Percentiles rank a stretch among this genome's conserved stretches.
These are phyloP conservation scores for Eristalis arbustorum DNA, from an alignment of 2,888 invertebrate species.

Conservation along the genomic window DNA sequence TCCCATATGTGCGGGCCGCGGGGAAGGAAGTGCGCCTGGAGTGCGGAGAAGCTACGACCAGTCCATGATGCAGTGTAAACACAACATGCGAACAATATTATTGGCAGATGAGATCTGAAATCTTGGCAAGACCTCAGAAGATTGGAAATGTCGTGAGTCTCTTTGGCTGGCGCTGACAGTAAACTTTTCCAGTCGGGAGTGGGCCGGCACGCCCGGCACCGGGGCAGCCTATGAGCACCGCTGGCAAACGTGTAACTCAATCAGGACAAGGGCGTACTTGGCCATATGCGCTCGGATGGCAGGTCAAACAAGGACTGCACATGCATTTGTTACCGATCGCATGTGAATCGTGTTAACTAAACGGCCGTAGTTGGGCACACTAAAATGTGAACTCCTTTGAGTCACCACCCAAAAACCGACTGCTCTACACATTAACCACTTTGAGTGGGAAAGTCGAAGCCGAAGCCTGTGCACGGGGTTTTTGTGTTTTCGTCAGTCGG, in stretches of 20 bases:
- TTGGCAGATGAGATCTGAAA: constrained; percentile 67
- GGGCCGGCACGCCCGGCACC: too few species aligned
- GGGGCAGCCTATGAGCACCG: too few species aligned
- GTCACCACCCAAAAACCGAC: background rate
- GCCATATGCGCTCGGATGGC: too few species aligned
- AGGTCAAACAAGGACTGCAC: too few species aligned
- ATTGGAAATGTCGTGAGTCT: constrained; percentile 21
- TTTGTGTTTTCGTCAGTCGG: background rate
- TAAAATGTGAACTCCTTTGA: constrained; percentile 7
- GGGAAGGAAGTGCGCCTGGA: constrained; percentile 13
- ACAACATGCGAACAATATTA: constrained; percentile 66
- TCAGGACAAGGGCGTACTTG: too few species aligned
- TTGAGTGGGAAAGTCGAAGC: background rate
- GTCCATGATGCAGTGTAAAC: constrained; percentile 52
- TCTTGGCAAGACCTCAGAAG: constrained; percentile 55
- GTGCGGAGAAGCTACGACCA: background rate
- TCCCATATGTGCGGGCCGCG: constrained; percentile 20
- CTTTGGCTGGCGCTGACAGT: background rate
- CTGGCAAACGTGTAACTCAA: too few species aligned
- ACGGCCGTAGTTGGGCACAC: too few species aligned
- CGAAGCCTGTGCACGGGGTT: background rate
- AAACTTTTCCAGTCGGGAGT: background rate
- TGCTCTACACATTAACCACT: background rate
- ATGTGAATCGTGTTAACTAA: constrained; percentile 22
- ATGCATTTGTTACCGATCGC: background rate